Evolutionary conservation across 2,797 vertebrate genomes (phyloP), one percentile per base, ranked within the genome.

Genomic region (Gymnoscopelus braueri): DNA sequence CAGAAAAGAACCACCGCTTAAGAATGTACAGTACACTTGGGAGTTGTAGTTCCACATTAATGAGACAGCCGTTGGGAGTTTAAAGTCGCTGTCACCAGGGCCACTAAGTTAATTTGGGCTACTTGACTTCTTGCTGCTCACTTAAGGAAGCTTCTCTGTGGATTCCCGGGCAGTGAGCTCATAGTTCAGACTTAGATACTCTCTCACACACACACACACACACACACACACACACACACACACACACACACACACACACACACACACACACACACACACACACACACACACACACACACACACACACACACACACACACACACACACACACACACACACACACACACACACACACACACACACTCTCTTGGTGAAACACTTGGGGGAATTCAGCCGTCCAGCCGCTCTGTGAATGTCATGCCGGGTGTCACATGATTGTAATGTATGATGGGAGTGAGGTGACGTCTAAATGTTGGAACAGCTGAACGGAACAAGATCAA

Each of bases 101-200:
- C 83, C 68, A 84, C 89, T 53, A 68, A 77, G 85, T 86, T 90
- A 88, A 91, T 84, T 90, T 79, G 70, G 79, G 88, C 72, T 15
- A 14, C 78, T 82, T 78, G 87, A 83, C 84, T 70, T 48, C 75
- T 19, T 75, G 84, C 70, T 19, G 82, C 81, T 83, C 85, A 82
- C 79, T 85, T 85, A 85, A 89, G 79, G 84, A 87, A 83, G 72
- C 78, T 67, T 81, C 14, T 72, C 78, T 57, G 75, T 44, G 71
- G 82, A 92, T 92, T 89, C 91, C 90, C 86, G 75, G 64, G 67
- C 69, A 24, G 67, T 92, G 88, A 90, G 88, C 87, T 90, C 91
- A 91, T 88, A 88, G 88, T 89, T 90, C 88, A 89, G 50, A 81
- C 77, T 81, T 71, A 81, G 67, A 80, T 64, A 51, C 58, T 65